Evolutionary conservation across 1,140 invertebrate genomes (phyloP), one percentile per base, ranked within the genome.

Genomic region (Aphelenchoides besseyi): DNA sequence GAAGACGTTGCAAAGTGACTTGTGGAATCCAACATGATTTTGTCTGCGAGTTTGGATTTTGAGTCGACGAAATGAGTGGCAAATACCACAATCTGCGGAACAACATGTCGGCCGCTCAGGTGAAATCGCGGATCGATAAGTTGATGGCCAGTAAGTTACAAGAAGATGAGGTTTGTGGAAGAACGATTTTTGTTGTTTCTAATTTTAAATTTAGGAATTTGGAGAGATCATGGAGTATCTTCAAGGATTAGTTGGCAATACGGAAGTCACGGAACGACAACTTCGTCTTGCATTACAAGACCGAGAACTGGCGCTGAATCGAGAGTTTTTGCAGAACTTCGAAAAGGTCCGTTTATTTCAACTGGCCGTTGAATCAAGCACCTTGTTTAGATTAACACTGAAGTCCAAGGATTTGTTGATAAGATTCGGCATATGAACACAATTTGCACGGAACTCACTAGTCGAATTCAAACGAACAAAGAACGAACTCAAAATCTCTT

Each of bases 401-500:
- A 81, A 41, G 77, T 82, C 1, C 80, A 82, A 68, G 26, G 32
- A 1, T 82, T 82, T 64, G 82, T 76, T 9, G 48, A 61, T 3
- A 85, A 82, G 64, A 81, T 82, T 23, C 70, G 70, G n/a, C 26
- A 68, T 8, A 82, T 82, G 80, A 85, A 84, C 48, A 32, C 67
- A 36, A 83, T 82, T 32, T 84, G 80, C 69, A 53, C 63, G 9
- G 82, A 82, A 23, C 53, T 82, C 18, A 85, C 82, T 8, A 53
- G 72, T 57, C 67, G 76, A 18, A 82, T 82, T 52, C 82, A 82
- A 70, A 57, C 83, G 32, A 82, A 85, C 66, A 82, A 82, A 53
- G 80, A 82, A 54, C 75, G 75, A 57, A 82, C 80, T 2, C 70
- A 76, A 59, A 79, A 85, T 57, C 68, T 82, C 28, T 57, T 82